These are phyloP conservation scores for Catonia carolina DNA, from an alignment of 2,888 invertebrate genomes.

Conservation along the genomic window DNA sequence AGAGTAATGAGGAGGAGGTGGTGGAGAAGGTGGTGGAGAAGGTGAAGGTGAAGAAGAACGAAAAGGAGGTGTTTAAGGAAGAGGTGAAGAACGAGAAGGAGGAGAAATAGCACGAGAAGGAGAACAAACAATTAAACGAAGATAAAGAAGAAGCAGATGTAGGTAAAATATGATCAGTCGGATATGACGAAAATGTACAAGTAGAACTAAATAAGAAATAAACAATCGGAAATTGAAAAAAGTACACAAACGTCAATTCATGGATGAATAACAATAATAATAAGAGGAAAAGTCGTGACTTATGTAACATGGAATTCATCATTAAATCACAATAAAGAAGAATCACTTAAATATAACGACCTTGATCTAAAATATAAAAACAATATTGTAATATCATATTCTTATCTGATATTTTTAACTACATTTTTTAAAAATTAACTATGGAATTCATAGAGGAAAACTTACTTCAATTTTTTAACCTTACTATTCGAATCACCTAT, in stretches of 20 bases:
- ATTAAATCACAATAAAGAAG: too few species aligned
- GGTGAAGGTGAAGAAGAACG: not conserved
- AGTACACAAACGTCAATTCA: not conserved
- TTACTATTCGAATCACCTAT: too few species aligned
- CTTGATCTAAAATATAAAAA: too few species aligned
- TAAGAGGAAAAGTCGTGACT: not conserved
- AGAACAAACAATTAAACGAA: not conserved
- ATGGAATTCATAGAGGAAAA: too few species aligned
- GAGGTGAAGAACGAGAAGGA: not conserved
- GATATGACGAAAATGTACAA: not conserved
- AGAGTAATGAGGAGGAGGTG: not conserved
- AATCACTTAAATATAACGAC: too few species aligned
- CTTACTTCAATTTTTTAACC: too few species aligned
- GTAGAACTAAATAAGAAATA: not conserved
- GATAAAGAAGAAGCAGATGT: not conserved
- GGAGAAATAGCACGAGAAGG: not conserved
- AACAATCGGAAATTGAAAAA: not conserved
- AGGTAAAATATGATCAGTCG: not conserved
- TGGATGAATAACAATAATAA: not conserved
- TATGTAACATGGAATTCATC: too few species aligned
- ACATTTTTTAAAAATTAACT: too few species aligned
- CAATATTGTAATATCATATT: too few species aligned
- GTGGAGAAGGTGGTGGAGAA: not conserved
- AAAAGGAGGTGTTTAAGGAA: not conserved
- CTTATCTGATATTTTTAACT: too few species aligned